Base-by-base conservation (phyloP, 2,113 vertebrate species). In the Spheniscus mendiculus region DNA sequence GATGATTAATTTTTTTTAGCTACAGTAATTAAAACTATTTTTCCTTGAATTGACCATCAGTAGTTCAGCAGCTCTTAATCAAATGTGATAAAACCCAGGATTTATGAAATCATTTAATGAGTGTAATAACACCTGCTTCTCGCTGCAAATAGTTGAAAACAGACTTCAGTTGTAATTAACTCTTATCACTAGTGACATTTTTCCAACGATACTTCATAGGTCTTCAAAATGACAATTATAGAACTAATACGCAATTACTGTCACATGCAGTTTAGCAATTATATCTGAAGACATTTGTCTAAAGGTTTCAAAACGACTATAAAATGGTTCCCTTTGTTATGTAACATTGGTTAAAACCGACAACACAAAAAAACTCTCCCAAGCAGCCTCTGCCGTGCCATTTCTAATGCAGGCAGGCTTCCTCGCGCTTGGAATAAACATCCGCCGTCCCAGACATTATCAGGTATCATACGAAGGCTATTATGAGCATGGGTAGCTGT, bases 231-330 rank as follows among this genome's bases (percentile, higher is more conserved):
- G 97, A 98, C 98, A 98, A 98, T 98, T 98, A 98, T 12, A 96
- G 97, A 98, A 97, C 98, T 97, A 98, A 98, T 98, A 98, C 97
- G 98, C 97, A 98, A 98, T 98, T 98, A 98, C 97, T 98, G 98
- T 98, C 98, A 98, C 97, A 98, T 97, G 96, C 78, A 96, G 97
- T 98, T 98, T 97, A 93, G 97, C 97, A 98, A 98, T 98, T 98
- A 97, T 97, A 98, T 97, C 98, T 98, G 98, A 98, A 98, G 98
- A 96, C 97, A 92, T 98, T 98, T 98, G 98, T 98, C 97, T 97
- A 94, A 98, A 98, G 97, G 97, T 97, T 98, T 97, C 96, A 93
- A 96, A 97, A 97, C 15, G 52, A 94, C 95, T 93, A 96, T 93
- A 96, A 98, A 98, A 98, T 96, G 89, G 95, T 91, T 97, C 90